Conservation (phyloP, 2,888 invertebrate species). For the Lochmaea capreae region DNA sequence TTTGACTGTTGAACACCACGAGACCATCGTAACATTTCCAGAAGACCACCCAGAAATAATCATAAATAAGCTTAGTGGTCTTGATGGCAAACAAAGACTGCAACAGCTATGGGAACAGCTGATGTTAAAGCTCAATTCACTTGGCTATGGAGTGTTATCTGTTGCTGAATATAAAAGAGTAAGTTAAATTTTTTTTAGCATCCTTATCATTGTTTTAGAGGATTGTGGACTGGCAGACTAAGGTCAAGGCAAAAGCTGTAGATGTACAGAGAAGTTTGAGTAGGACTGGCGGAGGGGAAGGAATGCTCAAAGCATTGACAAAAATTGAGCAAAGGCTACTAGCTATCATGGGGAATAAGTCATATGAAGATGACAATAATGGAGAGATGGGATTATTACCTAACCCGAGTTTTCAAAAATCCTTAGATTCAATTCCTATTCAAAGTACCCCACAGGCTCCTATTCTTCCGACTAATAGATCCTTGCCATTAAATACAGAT, state of each 20-base stretch:
- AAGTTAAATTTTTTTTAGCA: no score
- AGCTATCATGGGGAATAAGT: conserved; percentile 11
- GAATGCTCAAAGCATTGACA: conserved; percentile 8
- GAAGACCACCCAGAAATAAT: no score
- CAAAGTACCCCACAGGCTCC: conserved; percentile 3
- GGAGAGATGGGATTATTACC: conserved; percentile 10
- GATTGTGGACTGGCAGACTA: conserved; percentile 14
- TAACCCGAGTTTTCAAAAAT: conserved; percentile 12
- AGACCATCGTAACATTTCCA: no score
- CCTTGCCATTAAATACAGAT: conserved; percentile 13
- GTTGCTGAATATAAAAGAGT: no score
- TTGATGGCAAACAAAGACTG: no score
- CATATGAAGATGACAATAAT: conserved; percentile 16
- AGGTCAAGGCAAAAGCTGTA: background rate
- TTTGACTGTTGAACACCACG: no score
- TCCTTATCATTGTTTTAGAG: background rate
- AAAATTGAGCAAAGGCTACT: conserved; percentile 17
- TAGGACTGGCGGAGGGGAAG: no score
- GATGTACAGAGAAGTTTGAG: no score
- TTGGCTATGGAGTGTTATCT: no score
- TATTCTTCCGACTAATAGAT: background rate
- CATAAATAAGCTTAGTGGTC: no score
- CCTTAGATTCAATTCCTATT: conserved; percentile 16
- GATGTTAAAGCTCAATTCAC: no score
- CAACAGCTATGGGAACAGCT: no score